Percentiles rank a stretch among this genome's conserved stretches.
Evolutionary conservation across 2,797 vertebrate genomes (phyloP).

Genomic region (Nannoperca obscura): DNA sequence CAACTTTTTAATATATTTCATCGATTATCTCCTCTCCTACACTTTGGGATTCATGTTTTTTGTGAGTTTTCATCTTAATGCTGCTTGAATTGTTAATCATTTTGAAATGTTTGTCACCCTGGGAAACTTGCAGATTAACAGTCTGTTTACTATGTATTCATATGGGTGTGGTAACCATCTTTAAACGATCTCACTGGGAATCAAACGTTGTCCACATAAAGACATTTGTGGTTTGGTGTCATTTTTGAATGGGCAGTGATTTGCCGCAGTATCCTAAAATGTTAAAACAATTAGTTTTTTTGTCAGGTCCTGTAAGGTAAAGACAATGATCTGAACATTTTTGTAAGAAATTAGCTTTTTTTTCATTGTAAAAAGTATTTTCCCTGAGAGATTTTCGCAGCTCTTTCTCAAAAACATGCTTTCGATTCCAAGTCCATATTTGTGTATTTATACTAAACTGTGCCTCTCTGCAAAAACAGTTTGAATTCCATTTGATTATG

Average conservation of each 20-base stretch:
- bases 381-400: not conserved
- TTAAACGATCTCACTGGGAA: not conserved
- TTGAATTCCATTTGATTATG: constrained; percentile 17
- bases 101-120: no score
- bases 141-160: no score
- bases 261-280: not conserved
- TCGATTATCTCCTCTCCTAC: not conserved
- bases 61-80: not conserved
- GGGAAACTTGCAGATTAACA: no score
- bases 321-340: not conserved
- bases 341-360: no score
- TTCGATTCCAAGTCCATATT: not conserved
- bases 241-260: not conserved
- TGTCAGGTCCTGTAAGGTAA: not conserved
- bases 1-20: not conserved
- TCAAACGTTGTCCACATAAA: not conserved
- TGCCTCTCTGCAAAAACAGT: constrained; percentile 1
- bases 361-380: no score
- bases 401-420: not conserved
- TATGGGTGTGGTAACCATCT: no score
- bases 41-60: not conserved
- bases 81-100: not conserved
- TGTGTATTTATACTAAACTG: not conserved
- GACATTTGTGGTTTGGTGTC: not conserved
- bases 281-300: not conserved